Conservation (phyloP, 2,113 vertebrate species). For the Neotoma lepida region DNA sequence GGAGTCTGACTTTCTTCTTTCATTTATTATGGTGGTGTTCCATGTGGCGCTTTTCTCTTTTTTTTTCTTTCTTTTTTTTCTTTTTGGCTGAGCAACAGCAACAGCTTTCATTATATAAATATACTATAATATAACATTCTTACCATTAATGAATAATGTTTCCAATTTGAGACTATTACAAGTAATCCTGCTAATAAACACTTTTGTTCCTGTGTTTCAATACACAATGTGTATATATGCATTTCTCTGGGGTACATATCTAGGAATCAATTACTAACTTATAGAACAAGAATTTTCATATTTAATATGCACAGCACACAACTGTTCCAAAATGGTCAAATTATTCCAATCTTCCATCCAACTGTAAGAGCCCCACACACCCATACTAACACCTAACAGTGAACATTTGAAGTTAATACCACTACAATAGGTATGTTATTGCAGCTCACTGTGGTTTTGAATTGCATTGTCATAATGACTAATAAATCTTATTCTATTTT, state of each 20-base stretch:
- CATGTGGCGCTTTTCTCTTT: no score
- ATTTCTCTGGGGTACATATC: not conserved
- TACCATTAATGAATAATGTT: not conserved
- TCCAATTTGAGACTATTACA: not conserved
- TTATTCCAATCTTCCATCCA: not conserved
- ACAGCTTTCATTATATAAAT: not conserved
- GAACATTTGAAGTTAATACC: not conserved
- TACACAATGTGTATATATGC: not conserved
- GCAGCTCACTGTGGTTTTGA: conserved; percentile 8
- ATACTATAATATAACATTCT: not conserved
- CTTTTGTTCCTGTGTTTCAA: conserved; percentile 13
- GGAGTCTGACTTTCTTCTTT: not conserved
- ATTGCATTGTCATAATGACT: not conserved
- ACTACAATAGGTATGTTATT: not conserved
- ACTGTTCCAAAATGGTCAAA: not conserved
- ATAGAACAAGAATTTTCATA: not conserved
- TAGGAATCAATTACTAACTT: not conserved
- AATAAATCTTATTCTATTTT: not conserved
- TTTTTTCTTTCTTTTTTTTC: not conserved
- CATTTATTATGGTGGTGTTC: not conserved
- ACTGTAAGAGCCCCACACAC: not conserved
- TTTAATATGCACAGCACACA: not conserved
- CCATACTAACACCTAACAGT: not conserved
- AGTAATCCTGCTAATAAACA: not conserved
- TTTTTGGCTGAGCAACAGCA: not conserved